Base-by-base conservation (phyloP, 1,140 invertebrate genomes). In the Rhopalosiphum maidis region DNA sequence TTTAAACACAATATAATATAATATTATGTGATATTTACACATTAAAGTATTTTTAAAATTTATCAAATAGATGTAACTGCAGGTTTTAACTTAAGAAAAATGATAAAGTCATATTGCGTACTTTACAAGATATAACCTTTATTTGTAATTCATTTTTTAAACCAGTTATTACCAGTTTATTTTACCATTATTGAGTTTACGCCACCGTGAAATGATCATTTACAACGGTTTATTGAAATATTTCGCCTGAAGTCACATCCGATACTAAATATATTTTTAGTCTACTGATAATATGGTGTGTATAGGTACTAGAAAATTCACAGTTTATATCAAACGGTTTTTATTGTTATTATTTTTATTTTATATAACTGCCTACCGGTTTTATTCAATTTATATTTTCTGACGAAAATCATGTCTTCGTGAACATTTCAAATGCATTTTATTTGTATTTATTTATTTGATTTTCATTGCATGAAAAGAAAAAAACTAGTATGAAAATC, bases 1-100 rank as follows among this genome's bases (percentile, higher is more conserved):
- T 18, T n/a, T 6, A 15, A 77, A n/a, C 4, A n/a, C 3, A 68
- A 5, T n/a, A 0, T n/a, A n/a, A 0, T n/a, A n/a, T 1, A 18
- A 77, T 77, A 77, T 35, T 77, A 77, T n/a, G n/a, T 77, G 60
- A 35, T 68, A 77, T n/a, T 77, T 77, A n/a, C 30, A 77, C 60
- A n/a, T 18, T 11, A 77, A n/a, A 77, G 15, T 5, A 77, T 77
- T 77, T 77, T 77, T 18, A 9, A 77, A 77, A 77, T n/a, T n/a
- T n/a, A 0, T 35, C n/a, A 5, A 77, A n/a, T 18, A 18, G 3
- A 15, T 23, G 4, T n/a, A n/a, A 18, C 4, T 18, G 60, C 4
- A 18, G 15, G n/a, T 68, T 18, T n/a, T 68, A 68, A n/a, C 15
- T 68, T 68, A 4, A 30, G 9, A 30, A 68, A 68, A 77, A 77